Conservation (phyloP, 2,797 vertebrate species). For the Harpagifer antarcticus region DNA sequence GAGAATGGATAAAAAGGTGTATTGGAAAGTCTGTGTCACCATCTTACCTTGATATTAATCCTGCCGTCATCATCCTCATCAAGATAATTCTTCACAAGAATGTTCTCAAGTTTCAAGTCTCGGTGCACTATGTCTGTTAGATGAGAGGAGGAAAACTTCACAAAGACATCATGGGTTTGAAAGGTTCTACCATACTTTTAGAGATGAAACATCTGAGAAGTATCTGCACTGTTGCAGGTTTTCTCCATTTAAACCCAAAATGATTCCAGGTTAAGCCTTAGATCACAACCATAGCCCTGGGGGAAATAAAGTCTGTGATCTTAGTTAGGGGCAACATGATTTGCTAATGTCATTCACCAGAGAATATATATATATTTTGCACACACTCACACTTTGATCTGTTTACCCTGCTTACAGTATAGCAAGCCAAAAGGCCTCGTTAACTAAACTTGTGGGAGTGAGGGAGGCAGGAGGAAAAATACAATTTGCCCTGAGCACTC, state of each 20-base stretch:
- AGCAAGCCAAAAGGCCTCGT: constrained; percentile 45
- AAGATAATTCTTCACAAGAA: constrained; percentile 90
- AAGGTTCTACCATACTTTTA: neutral
- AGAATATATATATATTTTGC: constrained; percentile 14
- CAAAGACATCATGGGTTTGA: neutral
- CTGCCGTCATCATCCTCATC: constrained; percentile 79
- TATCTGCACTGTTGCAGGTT: neutral
- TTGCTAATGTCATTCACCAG: constrained; percentile 5
- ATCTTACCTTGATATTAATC: constrained; percentile 91
- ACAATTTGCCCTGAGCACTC: constrained; percentile 60
- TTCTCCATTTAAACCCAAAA: neutral
- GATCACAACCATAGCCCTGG: neutral
- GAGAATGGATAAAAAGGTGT: constrained; percentile 45
- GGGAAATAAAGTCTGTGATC: constrained; percentile 17
- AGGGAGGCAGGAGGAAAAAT: constrained; percentile 57
- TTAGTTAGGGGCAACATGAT: constrained; percentile 19
- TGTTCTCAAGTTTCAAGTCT: constrained; percentile 94
- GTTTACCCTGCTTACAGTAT: constrained; percentile 40
- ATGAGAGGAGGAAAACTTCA: constrained; percentile 22
- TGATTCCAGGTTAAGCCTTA: neutral
- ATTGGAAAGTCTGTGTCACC: constrained; percentile 37
- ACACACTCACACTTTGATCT: constrained; percentile 27
- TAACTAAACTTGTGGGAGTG: constrained; percentile 55
- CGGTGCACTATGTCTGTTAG: constrained; percentile 89
- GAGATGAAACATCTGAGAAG: neutral